These are phyloP conservation scores for Blastomussa wellsi DNA, from an alignment of 92 coral and sea anemone genomes.

Conservation along the genomic window DNA sequence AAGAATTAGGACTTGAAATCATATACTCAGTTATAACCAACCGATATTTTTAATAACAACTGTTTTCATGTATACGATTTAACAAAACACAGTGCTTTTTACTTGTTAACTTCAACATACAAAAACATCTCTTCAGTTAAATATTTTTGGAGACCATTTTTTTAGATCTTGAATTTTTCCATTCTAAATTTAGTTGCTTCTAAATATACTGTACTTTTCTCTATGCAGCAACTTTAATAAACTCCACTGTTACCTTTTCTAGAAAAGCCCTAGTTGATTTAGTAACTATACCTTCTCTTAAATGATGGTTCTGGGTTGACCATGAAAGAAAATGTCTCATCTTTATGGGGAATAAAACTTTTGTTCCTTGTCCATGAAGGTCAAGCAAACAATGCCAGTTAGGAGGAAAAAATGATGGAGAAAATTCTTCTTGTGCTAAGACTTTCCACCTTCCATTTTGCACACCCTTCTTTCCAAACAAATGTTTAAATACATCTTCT, in stretches of 20 bases:
- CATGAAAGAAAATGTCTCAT: constrained; percentile 47
- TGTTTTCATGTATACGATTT: too few relatives aligned
- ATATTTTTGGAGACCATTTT: too few relatives aligned
- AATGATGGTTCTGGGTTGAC: constrained; percentile 34
- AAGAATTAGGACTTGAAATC: too few relatives aligned
- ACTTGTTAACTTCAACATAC: too few relatives aligned
- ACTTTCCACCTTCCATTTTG: constrained; percentile 30
- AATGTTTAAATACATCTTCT: constrained; percentile 34
- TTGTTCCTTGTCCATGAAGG: constrained; percentile 50
- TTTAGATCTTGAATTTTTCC: background rate
- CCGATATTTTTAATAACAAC: too few relatives aligned
- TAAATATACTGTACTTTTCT: background rate
- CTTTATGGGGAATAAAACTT: constrained; percentile 41
- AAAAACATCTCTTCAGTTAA: too few relatives aligned
- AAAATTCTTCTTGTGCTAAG: constrained; percentile 18
- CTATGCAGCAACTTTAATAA: constrained; percentile 66
- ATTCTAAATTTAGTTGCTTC: background rate
- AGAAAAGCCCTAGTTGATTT: constrained; percentile 49
- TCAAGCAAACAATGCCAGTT: constrained; percentile 46
- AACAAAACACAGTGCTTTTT: too few relatives aligned
- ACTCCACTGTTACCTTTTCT: constrained; percentile 40
- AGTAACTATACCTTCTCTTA: constrained; percentile 8
- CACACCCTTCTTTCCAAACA: constrained; percentile 30
- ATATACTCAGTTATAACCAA: too few relatives aligned
- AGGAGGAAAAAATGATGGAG: constrained; percentile 14